Evolutionary conservation across 2,888 invertebrate genomes (phyloP), one percentile per base, ranked within the genome.

Genomic region (Nemapogon koenigi): DNA sequence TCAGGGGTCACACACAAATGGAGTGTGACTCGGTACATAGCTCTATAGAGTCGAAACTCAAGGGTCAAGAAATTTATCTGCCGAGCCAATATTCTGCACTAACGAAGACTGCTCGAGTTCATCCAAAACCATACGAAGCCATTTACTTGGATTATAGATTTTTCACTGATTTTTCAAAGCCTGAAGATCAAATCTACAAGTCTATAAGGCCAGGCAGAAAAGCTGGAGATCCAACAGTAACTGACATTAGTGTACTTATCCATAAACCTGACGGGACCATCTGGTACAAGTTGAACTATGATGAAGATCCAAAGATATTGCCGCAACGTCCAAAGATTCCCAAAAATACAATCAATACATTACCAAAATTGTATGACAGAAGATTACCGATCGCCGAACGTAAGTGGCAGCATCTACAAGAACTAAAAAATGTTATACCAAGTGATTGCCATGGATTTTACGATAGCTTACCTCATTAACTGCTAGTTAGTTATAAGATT

Each of bases 11-110:
- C 28, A 45, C 43, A n/a, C 45, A 41, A 18, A 45, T 45, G 45
- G 42, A 44, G 26, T 42, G 41, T 25, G 45, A 45, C 18, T 41
- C 43, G 3, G 43, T 41, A 31, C 45, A 44, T 19, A 42, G 38
- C 35, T 33, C 42, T 6, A 46, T 60, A 35, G 59, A 59, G 43
- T 45, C 43, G 19, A 49, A 45, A 17, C 22, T 50, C 13, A 49
- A 49, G 42, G 41, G 49, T n/a, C 43, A 45, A 37, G 44, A 44
- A 26, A 48, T 50, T 18, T 44, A 41, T 33, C 11, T 44, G 4
- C 54, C 50, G 14, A 27, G 31, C 11, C 49, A 52, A 17, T 52
- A 49, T 42, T 28, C 43, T 2, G 15, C 39, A 19, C 32, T 49
- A 14, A 44, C 46, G 19, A 44, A 32, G 31, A 42, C 22, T 7